Evolutionary conservation across 1,140 invertebrate genomes (phyloP), one percentile per base, ranked within the genome.

Genomic region (Leptopilina clavipes): DNA sequence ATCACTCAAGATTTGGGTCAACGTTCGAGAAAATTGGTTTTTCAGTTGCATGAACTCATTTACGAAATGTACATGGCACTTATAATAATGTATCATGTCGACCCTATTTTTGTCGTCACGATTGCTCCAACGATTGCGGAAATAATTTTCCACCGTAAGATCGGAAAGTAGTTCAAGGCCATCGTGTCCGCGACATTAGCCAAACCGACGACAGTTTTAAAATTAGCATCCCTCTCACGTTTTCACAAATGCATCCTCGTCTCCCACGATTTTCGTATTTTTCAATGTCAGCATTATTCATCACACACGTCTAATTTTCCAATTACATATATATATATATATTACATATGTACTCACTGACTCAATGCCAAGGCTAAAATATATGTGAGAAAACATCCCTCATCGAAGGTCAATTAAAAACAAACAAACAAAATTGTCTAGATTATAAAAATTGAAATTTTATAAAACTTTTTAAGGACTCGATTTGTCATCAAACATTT

Each of bases 81-180:
- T 71, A 44, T 17, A 72, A 70, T 77, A 45, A n/a, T 78, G 70
- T 75, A n/a, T 72, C 56, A 72, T 25, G 70, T 17, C 74, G 76
- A 74, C 72, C 80, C 78, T 82, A 77, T 54, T 56, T 40, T 70
- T 14, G 74, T 75, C 48, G 70, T 52, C 37, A 17, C 31, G 73
- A 79, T 79, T 78, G 78, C 22, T 14, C 25, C 54, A 74, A 59
- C 54, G 37, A 78, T 82, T 72, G 83, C 84, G 84, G 81, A 85
- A 85, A 80, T 81, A 78, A 83, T 82, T 81, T 85, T 82, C 79
- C 54, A 45, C 18, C 25, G n/a, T 75, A 44, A 14, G 59, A 73
- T 76, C n/a, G 72, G 37, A 79, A 84, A 81, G 82, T 84, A 82
- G 83, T 82, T 84, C 82, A 84, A 84, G 83, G 83, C 74, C 82